Conservation (phyloP, 35 echinoderm and acorn worm species). For the Strongylocentrotus purpuratus region DNA sequence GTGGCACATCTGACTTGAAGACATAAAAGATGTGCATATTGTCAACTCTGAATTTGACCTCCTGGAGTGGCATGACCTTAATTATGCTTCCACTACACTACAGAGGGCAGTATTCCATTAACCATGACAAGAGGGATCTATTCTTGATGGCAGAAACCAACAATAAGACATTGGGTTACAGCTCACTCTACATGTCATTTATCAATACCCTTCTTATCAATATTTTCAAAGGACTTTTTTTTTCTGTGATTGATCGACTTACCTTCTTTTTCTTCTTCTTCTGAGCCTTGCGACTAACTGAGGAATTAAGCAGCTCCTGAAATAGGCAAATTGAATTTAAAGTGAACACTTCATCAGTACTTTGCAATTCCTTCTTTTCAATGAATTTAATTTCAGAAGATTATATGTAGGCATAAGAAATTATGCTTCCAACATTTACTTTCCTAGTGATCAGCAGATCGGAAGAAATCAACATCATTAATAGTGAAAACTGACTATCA, state of each 20-base stretch:
- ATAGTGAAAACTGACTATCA: too few relatives aligned
- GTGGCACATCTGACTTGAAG: neutral
- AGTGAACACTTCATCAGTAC: neutral
- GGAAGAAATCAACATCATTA: too few relatives aligned
- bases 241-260: conserved; percentile 21
- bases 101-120: neutral
- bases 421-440: too few relatives aligned
- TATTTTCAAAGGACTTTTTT: too few relatives aligned
- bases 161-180: too few relatives aligned
- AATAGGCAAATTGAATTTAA: conserved; percentile 28
- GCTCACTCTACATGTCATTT: too few relatives aligned
- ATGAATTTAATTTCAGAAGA: too few relatives aligned
- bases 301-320: conserved; percentile 75
- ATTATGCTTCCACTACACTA: neutral
- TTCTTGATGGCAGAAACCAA: too few relatives aligned
- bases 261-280: conserved; percentile 99
- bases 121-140: neutral
- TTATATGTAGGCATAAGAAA: too few relatives aligned
- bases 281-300: conserved; percentile 75
- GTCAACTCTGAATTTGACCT: neutral
- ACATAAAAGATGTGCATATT: neutral
- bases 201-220: too few relatives aligned
- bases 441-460: too few relatives aligned
- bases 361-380: neutral
- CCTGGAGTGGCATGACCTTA: neutral